phyloP scores from a whole-genome alignment of 2,888 invertebrate species.

The Torymus texanus region DNA sequence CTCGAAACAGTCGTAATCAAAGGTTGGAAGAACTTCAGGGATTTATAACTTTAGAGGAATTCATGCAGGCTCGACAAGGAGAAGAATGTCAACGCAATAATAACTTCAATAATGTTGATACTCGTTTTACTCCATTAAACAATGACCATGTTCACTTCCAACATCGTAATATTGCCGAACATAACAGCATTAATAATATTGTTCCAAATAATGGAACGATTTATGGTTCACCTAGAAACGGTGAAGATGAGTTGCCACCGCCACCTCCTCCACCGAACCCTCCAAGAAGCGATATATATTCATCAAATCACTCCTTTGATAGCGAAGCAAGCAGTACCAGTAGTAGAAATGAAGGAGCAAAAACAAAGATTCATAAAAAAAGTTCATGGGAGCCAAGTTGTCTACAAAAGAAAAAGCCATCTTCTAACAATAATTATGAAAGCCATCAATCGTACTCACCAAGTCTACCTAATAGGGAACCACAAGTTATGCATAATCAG shows the following conservation, averaged over 20 bases:
- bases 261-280: conserved; percentile 37
- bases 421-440: conserved; percentile 46
- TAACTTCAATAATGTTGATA: conserved; percentile 49
- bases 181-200: conserved; percentile 53
- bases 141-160: conserved; percentile 69
- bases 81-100: conserved; percentile 79
- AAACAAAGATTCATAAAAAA: conserved; percentile 40
- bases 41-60: conserved; percentile 85
- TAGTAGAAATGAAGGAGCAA: conserved; percentile 27
- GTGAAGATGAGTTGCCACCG: conserved; percentile 59
- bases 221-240: conserved; percentile 63
- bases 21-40: conserved; percentile 80
- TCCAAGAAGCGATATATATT: conserved; percentile 17
- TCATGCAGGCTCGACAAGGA: conserved; percentile 86
- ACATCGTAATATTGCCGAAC: conserved; percentile 63
- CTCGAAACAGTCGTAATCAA: conserved; percentile 60
- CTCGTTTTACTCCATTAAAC: conserved; percentile 64
- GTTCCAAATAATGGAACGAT: conserved; percentile 64
- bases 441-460: conserved; percentile 34
- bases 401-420: conserved; percentile 43
- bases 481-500: conserved; percentile 17
- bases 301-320: conserved; percentile 50
- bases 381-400: conserved; percentile 47
- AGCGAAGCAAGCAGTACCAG: conserved; percentile 44
- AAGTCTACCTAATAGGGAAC: conserved; percentile 14